Conservation (phyloP, 2,888 invertebrate species). For the Geophilus truncorum region DNA sequence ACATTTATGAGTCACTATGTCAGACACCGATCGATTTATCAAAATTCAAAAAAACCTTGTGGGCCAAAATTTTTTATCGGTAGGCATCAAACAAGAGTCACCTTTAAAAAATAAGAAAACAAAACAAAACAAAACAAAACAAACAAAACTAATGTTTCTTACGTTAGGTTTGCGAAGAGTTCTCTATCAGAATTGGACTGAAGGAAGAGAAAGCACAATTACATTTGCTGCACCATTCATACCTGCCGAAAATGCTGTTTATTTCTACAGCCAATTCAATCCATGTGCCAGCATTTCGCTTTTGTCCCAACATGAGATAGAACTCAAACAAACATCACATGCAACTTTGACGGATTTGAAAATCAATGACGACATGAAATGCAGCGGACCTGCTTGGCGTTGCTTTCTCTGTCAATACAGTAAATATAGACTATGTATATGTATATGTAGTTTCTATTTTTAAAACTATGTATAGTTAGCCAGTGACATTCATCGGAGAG, state of each 20-base stretch:
- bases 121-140: no score
- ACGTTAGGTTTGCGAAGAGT: not conserved
- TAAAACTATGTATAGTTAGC: no score
- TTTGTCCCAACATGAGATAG: not conserved
- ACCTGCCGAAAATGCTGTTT: not conserved
- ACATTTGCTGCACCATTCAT: not conserved
- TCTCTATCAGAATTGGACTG: not conserved
- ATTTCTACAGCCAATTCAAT: no score
- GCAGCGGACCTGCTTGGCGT: not conserved
- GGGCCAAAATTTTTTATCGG: not conserved
- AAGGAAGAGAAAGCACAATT: not conserved
- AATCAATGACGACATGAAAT: not conserved
- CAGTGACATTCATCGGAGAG: no score
- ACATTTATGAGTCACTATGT: not conserved
- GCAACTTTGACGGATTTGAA: not conserved
- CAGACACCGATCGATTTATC: not conserved
- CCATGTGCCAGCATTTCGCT: not conserved
- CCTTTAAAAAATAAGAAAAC: no score
- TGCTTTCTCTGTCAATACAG: not conserved
- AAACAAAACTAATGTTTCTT: no score
- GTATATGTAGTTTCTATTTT: no score
- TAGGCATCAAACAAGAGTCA: no score
- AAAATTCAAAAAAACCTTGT: not conserved
- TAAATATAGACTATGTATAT: not conserved
- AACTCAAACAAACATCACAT: not conserved